Percentiles rank a stretch among this genome's conserved stretches.
Conservation (phyloP, 2,888 invertebrate genomes). For the Conomelus anceps region DNA sequence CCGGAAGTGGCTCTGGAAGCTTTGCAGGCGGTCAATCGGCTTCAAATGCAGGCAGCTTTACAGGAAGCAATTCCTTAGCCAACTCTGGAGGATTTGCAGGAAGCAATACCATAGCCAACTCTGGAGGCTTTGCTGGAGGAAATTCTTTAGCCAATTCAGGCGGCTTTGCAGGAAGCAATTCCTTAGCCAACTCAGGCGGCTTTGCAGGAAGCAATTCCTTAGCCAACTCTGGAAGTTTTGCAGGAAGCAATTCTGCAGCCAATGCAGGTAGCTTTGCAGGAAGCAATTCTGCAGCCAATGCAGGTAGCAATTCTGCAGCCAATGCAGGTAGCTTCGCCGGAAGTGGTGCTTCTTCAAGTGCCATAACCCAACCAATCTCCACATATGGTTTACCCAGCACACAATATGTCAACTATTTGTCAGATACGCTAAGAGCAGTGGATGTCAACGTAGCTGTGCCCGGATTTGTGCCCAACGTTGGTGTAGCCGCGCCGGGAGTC, state of each 20-base stretch:
- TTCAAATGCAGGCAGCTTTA: too few relatives aligned
- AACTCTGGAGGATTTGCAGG: not conserved
- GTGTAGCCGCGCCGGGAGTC: not conserved
- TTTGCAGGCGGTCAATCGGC: too few relatives aligned
- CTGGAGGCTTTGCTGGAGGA: too few relatives aligned
- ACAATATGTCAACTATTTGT: not conserved
- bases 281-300: not conserved
- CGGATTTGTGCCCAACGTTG: not conserved
- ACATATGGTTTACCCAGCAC: not conserved
- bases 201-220: not conserved
- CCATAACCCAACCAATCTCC: too few relatives aligned
- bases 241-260: not conserved
- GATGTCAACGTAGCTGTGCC: not conserved
- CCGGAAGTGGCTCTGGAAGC: not conserved
- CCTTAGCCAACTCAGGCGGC: too few relatives aligned
- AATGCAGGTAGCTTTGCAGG: not conserved
- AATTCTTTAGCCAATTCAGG: too few relatives aligned
- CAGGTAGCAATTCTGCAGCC: not conserved
- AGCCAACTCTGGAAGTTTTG: not conserved
- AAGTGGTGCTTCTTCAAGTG: not conserved
- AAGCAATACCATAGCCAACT: too few relatives aligned
- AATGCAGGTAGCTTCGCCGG: not conserved
- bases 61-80: not conserved
- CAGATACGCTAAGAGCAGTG: not conserved
- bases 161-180: too few relatives aligned